phyloP scores from a whole-genome alignment of 1,140 invertebrate species.

The Drosophila sp. region DNA sequence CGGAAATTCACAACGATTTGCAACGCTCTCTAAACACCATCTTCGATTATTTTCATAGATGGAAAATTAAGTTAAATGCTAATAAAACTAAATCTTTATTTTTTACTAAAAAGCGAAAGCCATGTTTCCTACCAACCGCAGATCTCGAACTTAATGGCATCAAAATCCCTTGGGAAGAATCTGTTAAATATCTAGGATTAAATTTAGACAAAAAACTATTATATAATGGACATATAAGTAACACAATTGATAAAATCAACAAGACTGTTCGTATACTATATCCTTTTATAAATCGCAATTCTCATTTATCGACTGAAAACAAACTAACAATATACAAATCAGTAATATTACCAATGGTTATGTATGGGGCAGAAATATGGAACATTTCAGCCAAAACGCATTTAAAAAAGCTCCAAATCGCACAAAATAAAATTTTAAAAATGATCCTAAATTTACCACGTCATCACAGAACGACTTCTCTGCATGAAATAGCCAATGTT shows the following conservation, averaged over 20 bases:
- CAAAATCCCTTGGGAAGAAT: conserved; percentile 13
- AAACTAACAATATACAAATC: conserved; percentile 21
- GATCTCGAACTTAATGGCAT: conserved; percentile 3
- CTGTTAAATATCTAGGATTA: conserved; percentile 12
- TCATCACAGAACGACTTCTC: conserved; percentile 1
- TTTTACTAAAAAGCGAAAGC: conserved; percentile 7
- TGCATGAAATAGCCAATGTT: conserved; percentile 5
- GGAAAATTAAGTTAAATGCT: conserved; percentile 20
- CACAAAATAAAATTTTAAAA: conserved; percentile 5
- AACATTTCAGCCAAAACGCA: neutral
- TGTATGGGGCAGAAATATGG: conserved; percentile 11
- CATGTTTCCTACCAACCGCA: conserved; percentile 18
- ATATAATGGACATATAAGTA: conserved; percentile 15
- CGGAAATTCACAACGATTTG: conserved; percentile 1
- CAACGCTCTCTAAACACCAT: neutral
- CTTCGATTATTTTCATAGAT: conserved; percentile 1
- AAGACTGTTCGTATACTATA: conserved; percentile 13
- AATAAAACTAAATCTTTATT: conserved; percentile 11
- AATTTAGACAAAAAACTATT: conserved; percentile 23
- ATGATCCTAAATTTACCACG: neutral
- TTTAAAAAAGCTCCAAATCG: conserved; percentile 4
- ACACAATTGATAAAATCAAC: conserved; percentile 19
- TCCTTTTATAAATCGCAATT: conserved; percentile 16
- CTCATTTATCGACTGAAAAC: conserved; percentile 16
- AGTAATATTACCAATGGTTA: conserved; percentile 16